Evolutionary conservation across 2,888 invertebrate species (phyloP), one percentile per base, ranked within the genome.

Genomic region (Lasioglossum villosulum): DNA sequence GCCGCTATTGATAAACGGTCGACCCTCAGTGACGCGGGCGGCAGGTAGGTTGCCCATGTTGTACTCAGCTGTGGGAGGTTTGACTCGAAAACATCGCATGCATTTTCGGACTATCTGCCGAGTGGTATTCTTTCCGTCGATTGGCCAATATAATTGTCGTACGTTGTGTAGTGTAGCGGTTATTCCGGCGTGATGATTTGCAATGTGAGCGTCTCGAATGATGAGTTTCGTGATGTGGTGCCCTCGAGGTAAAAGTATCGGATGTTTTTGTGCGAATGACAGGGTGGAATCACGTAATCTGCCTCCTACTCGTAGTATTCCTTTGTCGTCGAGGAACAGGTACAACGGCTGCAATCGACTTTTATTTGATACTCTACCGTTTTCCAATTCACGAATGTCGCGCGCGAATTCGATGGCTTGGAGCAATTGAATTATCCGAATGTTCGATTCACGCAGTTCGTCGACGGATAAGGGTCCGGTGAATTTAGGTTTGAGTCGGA

Each of bases 401-500:
- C 5, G 56, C n/a, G 23, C 56, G 1, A 56, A 56, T 2, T n/a
- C 8, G 23, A n/a, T 6, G 0, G 56, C n/a, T 56, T 56, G n/a
- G 0, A n/a, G 0, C 2, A 56, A 3, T 4, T 2, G 10, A 4
- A 12, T 4, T 4, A 78, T 71, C 0, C 56, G 66, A 0, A 16
- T 27, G 14, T 59, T 59, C 0, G 27, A 37, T 0, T 48, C 4
- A 2, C 8, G n/a, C 5, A 78, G 1, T 30, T 78, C 77, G 0
- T 42, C 12, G 16, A 71, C 2, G 0, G 70, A 23, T 5, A 56
- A n/a, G 3, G 27, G 14, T 23, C 30, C 52, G 0, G n/a, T 0
- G 0, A 1, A 1, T 10, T 12, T 37, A 37, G 0, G 6, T 0
- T 23, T 30, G 0, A 0, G 1, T n/a, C 10, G 8, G 4, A 73